Evolutionary conservation across 2,797 vertebrate genomes (phyloP).

Genomic region (Sardinella longiceps): DNA sequence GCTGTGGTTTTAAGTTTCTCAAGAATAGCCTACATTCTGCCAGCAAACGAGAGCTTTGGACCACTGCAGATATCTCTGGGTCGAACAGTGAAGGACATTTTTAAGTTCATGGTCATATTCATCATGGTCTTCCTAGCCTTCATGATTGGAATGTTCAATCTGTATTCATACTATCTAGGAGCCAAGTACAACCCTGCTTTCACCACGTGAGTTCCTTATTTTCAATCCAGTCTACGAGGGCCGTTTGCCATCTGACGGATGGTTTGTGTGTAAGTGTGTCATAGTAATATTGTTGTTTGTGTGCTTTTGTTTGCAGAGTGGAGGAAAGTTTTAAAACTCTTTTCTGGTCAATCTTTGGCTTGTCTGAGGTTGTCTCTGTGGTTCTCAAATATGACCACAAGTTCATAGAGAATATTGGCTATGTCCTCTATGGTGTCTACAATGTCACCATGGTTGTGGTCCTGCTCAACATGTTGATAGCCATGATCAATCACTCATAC

Average conservation of each 20-base stretch:
- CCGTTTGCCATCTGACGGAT: background rate
- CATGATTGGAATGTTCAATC: slow-evolving; percentile 89
- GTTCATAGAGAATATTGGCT: slow-evolving; percentile 88
- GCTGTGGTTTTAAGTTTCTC: slow-evolving; percentile 87
- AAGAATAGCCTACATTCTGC: slow-evolving; percentile 85
- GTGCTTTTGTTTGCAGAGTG: slow-evolving; percentile 67
- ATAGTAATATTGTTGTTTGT: background rate
- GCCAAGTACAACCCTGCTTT: slow-evolving; percentile 86
- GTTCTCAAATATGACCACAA: slow-evolving; percentile 86
- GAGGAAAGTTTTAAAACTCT: slow-evolving; percentile 90
- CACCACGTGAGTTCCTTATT: slow-evolving; percentile 78
- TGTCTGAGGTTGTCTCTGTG: slow-evolving; percentile 85
- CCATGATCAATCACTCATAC: slow-evolving; percentile 89
- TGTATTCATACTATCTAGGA: slow-evolving; percentile 86
- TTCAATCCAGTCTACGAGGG: background rate
- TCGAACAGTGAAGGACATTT: slow-evolving; percentile 86
- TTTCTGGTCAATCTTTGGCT: slow-evolving; percentile 88
- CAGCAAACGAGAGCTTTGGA: slow-evolving; percentile 86
- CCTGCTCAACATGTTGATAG: slow-evolving; percentile 86
- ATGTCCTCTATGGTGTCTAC: slow-evolving; percentile 83
- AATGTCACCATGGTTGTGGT: slow-evolving; percentile 89
- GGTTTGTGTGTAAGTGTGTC: background rate
- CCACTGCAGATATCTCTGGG: slow-evolving; percentile 85
- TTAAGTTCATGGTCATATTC: slow-evolving; percentile 91
- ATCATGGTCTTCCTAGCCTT: slow-evolving; percentile 89